Conservation (phyloP, 1,140 invertebrate species). For the Amphibalanus amphitrite region DNA sequence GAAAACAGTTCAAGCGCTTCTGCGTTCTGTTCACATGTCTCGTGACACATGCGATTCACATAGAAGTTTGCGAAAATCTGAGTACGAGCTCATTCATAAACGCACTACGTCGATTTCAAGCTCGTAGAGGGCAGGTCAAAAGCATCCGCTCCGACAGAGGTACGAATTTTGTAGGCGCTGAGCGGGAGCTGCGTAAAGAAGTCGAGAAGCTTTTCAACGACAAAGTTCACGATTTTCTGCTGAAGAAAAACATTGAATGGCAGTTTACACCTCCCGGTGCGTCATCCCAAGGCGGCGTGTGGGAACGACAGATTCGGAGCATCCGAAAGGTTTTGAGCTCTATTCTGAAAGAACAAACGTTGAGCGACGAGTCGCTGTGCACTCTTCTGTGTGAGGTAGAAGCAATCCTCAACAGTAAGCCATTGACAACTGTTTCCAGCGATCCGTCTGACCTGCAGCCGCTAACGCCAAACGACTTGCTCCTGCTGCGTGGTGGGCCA, state of each 20-base stretch:
- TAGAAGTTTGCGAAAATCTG: constrained; percentile 18
- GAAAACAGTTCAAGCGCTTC: constrained; percentile 15
- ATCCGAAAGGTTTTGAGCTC: constrained; percentile 11
- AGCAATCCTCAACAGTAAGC: constrained; percentile 12
- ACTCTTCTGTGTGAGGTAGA: constrained; percentile 15
- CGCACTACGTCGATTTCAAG: constrained; percentile 21
- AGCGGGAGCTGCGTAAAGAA: constrained; percentile 16
- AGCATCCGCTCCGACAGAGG: constrained; percentile 21
- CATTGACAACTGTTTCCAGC: constrained; percentile 13
- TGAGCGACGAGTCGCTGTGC: constrained; percentile 14
- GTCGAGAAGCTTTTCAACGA: constrained; percentile 15
- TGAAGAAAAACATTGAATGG: constrained; percentile 15
- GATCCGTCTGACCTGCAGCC: constrained; percentile 12
- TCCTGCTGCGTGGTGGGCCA: constrained; percentile 6
- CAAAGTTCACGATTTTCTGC: constrained; percentile 7
- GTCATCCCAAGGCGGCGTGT: constrained; percentile 18
- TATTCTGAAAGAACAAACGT: constrained; percentile 8
- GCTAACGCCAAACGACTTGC: constrained; percentile 11
- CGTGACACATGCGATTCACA: constrained; percentile 19
- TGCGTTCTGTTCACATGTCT: constrained; percentile 20
- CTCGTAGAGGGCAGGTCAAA: constrained; percentile 17
- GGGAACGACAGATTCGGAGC: constrained; percentile 16
- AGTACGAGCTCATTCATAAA: constrained; percentile 19
- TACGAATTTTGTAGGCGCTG: constrained; percentile 21
- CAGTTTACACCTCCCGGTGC: constrained; percentile 15